A percentile compares a stretch with the other conserved stretches of the same genome.
These are phyloP conservation scores for Plutella xylostella DNA, from an alignment of 2,888 invertebrate genomes.

Conservation along the genomic window DNA sequence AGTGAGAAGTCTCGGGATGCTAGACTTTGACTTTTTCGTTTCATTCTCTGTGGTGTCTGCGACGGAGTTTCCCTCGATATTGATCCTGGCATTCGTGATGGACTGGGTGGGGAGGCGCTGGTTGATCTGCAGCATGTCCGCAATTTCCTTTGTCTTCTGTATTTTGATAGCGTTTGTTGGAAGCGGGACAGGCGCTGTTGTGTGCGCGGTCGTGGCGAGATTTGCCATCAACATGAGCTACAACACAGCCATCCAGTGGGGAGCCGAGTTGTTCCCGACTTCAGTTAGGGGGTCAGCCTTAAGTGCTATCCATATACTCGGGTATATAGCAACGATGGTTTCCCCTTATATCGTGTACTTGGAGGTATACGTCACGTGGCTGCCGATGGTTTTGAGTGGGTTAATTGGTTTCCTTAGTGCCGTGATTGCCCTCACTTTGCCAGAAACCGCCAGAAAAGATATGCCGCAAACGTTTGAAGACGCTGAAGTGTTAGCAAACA, in stretches of 20 bases:
- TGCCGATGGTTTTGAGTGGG: constrained; percentile 11
- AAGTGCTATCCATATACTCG: constrained; percentile 10
- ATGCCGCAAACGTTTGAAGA: constrained; percentile 13
- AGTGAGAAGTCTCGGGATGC: constrained; percentile 12
- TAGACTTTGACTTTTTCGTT: constrained; percentile 13
- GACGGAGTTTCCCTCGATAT: constrained; percentile 13
- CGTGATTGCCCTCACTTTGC: constrained; percentile 9
- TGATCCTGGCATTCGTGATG: constrained; percentile 12
- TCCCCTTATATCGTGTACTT: constrained; percentile 14
- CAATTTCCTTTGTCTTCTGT: constrained; percentile 9
- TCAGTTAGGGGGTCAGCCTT: constrained; percentile 12
- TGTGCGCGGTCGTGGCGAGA: constrained; percentile 13
- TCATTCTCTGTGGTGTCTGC: constrained; percentile 14
- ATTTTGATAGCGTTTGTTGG: constrained; percentile 10
- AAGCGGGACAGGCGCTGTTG: constrained; percentile 12
- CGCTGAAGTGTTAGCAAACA: constrained; percentile 6
- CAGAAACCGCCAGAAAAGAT: constrained; percentile 12
- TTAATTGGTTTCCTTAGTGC: constrained; percentile 8
- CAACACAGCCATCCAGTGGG: constrained; percentile 13
- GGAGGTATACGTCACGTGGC: constrained; percentile 7
- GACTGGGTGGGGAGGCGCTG: constrained; percentile 13
- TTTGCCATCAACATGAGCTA: constrained; percentile 12
- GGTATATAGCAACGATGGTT: constrained; percentile 8
- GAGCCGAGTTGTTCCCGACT: constrained; percentile 13
- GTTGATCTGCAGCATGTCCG: constrained; percentile 2